Conservation (phyloP, 37 sponge, comb jelly and placozoan genomes). For the Ephydatia muelleri region DNA sequence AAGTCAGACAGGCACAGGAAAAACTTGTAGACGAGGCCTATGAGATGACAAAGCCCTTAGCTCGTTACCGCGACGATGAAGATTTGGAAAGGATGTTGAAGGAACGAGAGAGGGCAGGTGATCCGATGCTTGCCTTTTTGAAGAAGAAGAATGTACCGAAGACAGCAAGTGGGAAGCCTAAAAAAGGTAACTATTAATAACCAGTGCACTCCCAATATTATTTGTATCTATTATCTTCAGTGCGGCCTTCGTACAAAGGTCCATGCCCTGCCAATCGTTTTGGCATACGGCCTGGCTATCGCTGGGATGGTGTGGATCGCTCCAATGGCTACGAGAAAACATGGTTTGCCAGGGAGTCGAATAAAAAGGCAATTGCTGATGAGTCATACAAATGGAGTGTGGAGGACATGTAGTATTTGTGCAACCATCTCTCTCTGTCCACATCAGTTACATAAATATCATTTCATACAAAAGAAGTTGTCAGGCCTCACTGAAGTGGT, state of each 20-base stretch:
- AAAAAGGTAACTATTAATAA: conserved; percentile 18
- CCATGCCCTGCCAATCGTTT: conserved; percentile 87
- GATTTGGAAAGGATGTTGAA: conserved; percentile 83
- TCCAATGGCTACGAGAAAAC: conserved; percentile 96
- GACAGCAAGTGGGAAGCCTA: conserved; percentile 4
- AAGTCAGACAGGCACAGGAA: conserved; percentile 59
- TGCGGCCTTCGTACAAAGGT: conserved; percentile 75
- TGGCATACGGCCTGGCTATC: conserved; percentile 88
- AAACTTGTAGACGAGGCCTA: conserved; percentile 71
- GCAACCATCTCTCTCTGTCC: too few relatives aligned
- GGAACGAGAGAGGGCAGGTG: conserved; percentile 76
- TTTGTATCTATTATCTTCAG: conserved; percentile 5
- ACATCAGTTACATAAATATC: too few relatives aligned
- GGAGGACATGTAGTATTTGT: conserved; percentile 85
- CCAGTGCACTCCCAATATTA: too few relatives aligned
- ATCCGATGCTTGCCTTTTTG: conserved; percentile 86
- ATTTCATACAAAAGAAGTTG: too few relatives aligned
- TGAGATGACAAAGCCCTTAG: conserved; percentile 95
- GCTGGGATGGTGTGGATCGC: conserved; percentile 97
- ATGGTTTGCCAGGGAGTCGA: conserved; percentile 55
- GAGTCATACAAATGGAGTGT: conserved; percentile 95
- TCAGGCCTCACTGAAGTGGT: neutral
- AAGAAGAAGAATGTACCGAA: conserved; percentile 58
- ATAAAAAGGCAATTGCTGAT: conserved; percentile 66
- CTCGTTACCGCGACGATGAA: conserved; percentile 90